Evolutionary conservation across 2,113 vertebrate species (phyloP), one percentile per base, ranked within the genome.

Genomic region (Castor canadensis): DNA sequence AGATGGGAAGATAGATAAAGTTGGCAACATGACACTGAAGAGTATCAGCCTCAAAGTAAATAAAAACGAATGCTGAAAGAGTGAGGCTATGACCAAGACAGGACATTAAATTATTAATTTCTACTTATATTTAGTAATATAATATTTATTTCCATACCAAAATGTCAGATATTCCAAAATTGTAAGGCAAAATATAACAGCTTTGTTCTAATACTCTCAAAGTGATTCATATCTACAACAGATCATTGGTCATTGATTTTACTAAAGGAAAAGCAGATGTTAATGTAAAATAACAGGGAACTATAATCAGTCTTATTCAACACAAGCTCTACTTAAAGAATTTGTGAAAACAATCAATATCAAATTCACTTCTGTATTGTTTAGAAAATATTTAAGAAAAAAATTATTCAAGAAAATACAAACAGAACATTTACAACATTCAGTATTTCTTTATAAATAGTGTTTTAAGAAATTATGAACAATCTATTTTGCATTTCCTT

Each of bases 341-440:
- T 73, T 47, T 87, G 28, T 40, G 32, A 26, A 81, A 72, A 81
- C 30, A 72, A 86, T 26, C 6, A 26, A 56, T 71, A 77, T 71
- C 28, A 62, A 67, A 35, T 52, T 40, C 58, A 49, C 24, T 38
- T 76, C 12, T 79, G 13, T 9, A 73, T 80, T 95, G 80, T 49
- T 66, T 43, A 94, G 54, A 30, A 94, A 86, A 69, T 64, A 71
- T 52, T 60, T 64, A 90, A 43, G 75, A 72, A 30, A 94, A 87
- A 75, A 45, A 83, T 56, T 88, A 67, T n/a, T 58, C 16, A 88
- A 62, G 35, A 86, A 89, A 80, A 83, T 43, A 86, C n/a, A 82
- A 87, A 87, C 1, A 76, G 58, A 60, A 75, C 45, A 54, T 47
- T 15, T 58, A 54, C 30, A 60, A 60, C 58, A 76, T 54, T 83